Base-by-base conservation (phyloP, 2,113 vertebrate species). In the Lophotis ruficrista region DNA sequence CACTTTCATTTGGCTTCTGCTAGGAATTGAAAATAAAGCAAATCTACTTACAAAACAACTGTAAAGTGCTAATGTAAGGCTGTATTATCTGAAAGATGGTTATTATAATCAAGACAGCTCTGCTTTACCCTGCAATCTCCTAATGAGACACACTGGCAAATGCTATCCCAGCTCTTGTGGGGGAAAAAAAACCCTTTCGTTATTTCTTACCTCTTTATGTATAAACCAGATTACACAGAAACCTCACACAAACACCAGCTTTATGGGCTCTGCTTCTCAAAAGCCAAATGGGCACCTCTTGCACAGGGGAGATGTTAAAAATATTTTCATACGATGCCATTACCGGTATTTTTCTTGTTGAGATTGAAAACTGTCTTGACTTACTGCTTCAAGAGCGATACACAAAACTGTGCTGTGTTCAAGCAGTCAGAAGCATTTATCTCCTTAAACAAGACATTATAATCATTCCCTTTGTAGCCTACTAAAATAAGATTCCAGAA, bases 41-140 rank as follows among this genome's bases (percentile, higher is more conserved):
- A 77, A 96, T 86, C 87, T 93, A 90, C 95, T 94, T 58, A 90
- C 35, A 76, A 86, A 96, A 47, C 71, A 91, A 45, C 69, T 48
- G 35, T 64, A 76, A 81, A 79, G 89, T 66, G 88, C 86, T 91
- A 89, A 96, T 80, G 61, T 31, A 95, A 82, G 62, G 77, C 45
- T 28, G 31, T 56, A 72, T 91, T 96, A 93, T 94, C 90, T 89
- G 83, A 86, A 95, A 95, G 94, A 94, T 7, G 13, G 94, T 94
- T 88, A 92, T 96, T 97, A 95, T 41, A 91, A 98, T 97, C 97
- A 96, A 90, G 93, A 73, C 24, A 83, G 81, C n/a, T 88, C 86
- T 50, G 45, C 38, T 84, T 89, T 93, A 83, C 85, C 72, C 94
- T 83, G 56, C 77, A 41, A 23, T 79, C 77, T 94, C 72, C 81